Evolutionary conservation across 2,888 invertebrate genomes (phyloP).

Genomic region (Erpobdella octoculata): DNA sequence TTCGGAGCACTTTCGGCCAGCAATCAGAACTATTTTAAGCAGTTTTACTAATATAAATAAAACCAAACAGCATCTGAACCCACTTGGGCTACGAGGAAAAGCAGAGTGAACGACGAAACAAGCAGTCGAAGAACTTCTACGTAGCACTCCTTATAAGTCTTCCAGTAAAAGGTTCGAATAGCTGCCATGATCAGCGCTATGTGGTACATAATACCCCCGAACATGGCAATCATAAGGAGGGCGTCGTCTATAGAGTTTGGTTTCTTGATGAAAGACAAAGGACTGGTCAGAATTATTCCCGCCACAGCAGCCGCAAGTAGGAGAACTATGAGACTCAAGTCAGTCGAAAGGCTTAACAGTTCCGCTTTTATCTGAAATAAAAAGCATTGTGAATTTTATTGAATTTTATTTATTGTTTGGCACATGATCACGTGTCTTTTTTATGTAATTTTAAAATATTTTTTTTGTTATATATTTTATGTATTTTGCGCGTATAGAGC

Average conservation of each 20-base stretch:
- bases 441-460: background rate
- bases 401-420: background rate
- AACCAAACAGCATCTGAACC: background rate
- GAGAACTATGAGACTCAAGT: slow-evolving; percentile 38
- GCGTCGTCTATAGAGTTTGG: slow-evolving; percentile 58
- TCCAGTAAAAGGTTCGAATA: slow-evolving; percentile 34
- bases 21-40: no score
- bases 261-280: slow-evolving; percentile 34
- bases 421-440: background rate
- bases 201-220: slow-evolving; percentile 71
- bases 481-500: no score
- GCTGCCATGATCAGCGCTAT: slow-evolving; percentile 46
- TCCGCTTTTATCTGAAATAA: slow-evolving; percentile 17
- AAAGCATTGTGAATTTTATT: background rate
- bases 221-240: slow-evolving; percentile 79
- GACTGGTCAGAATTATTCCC: slow-evolving; percentile 38
- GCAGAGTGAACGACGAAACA: slow-evolving; percentile 40
- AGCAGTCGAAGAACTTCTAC: slow-evolving; percentile 37
- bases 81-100: slow-evolving; percentile 43
- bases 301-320: slow-evolving; percentile 43
- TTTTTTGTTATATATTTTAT: background rate
- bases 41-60: no score
- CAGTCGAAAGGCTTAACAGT: slow-evolving; percentile 43
- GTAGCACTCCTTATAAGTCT: background rate
- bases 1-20: no score